Percentiles rank a stretch among this genome's conserved stretches.
Conservation (phyloP, 2,797 vertebrate species). For the Phrynocephalus vlangalii region DNA sequence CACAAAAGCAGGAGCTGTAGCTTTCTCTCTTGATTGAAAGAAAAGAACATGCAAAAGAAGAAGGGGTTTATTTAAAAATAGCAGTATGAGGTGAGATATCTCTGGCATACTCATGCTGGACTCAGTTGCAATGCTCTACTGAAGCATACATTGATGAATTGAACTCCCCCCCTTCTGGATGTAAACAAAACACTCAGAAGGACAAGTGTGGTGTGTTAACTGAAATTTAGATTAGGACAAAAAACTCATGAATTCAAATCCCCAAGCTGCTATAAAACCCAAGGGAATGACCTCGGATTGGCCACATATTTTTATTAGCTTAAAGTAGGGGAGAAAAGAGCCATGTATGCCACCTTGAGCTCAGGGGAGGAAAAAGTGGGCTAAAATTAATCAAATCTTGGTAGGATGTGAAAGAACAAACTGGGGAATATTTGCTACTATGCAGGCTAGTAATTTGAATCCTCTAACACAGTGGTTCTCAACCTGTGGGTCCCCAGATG, state of each 20-base stretch:
- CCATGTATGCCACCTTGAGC: too few species aligned
- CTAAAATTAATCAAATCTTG: too few species aligned
- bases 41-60: not conserved
- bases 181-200: not conserved
- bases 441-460: not conserved
- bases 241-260: too few species aligned
- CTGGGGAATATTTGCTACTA: not conserved
- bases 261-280: too few species aligned
- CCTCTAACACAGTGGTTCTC: not conserved
- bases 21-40: slow-evolving; percentile 58
- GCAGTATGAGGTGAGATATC: rapidly evolving
- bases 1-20: not conserved
- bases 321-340: too few species aligned
- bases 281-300: too few species aligned
- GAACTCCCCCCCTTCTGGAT: not conserved
- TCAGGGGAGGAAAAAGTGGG: too few species aligned
- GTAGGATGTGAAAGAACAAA: not conserved
- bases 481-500: too few species aligned
- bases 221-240: too few species aligned
- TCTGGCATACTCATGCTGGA: not conserved
- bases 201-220: too few species aligned
- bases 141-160: not conserved
- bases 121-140: too few species aligned
- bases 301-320: too few species aligned
- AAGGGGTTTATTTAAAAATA: not conserved